Evolutionary conservation across 2,113 vertebrate genomes (phyloP).

Genomic region (Rallus limicola): DNA sequence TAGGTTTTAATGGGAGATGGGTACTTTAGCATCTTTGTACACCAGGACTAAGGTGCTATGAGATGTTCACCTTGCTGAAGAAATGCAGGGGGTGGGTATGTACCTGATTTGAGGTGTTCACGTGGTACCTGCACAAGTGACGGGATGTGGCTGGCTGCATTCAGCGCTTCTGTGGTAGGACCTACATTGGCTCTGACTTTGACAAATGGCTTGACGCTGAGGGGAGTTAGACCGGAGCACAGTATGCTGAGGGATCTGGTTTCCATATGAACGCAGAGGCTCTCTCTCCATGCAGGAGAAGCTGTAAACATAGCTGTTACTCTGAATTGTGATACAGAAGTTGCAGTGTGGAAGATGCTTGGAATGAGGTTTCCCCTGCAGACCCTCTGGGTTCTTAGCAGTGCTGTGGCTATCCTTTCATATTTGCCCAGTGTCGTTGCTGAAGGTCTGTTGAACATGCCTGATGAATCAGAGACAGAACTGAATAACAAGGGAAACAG

Average conservation of each 20-base stretch:
- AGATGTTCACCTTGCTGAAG: not conserved
- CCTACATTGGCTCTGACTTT: not conserved
- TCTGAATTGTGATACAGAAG: not conserved
- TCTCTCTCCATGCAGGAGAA: not conserved
- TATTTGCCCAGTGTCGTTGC: not conserved
- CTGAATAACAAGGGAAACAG: not conserved
- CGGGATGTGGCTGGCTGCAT: not conserved
- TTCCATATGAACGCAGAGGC: not conserved
- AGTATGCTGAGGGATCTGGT: not conserved
- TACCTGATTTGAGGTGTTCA: no score
- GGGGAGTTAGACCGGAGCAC: not conserved
- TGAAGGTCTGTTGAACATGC: not conserved
- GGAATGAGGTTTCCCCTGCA: not conserved
- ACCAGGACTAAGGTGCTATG: not conserved
- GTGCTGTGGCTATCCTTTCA: not conserved
- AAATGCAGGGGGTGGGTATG: not conserved
- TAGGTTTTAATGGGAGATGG: not conserved
- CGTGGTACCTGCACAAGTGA: accelerated
- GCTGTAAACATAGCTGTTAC: not conserved
- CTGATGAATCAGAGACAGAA: not conserved
- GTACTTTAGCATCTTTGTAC: not conserved
- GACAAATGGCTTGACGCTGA: not conserved
- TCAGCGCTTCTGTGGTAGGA: not conserved
- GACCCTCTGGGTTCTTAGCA: not conserved
- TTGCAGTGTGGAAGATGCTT: not conserved